Conservation (phyloP, 2,888 invertebrate species). For the Norana najaformis region DNA sequence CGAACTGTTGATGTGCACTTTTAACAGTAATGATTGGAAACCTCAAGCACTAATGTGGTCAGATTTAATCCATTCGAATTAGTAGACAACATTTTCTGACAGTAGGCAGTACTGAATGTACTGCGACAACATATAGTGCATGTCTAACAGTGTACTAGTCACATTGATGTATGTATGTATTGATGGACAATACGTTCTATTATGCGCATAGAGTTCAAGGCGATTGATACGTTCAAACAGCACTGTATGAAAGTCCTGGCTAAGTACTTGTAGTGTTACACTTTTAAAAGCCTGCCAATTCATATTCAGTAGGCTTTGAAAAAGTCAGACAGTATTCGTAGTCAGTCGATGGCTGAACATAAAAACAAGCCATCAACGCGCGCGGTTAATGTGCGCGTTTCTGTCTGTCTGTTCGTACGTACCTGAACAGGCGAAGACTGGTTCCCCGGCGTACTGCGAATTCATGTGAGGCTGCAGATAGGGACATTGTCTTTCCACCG, state of each 20-base stretch:
- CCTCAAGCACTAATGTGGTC: neutral
- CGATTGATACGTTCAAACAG: neutral
- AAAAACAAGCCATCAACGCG: neutral
- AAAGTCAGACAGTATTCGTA: neutral
- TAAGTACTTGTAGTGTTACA: neutral
- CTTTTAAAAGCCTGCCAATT: neutral
- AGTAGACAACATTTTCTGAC: neutral
- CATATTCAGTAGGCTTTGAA: neutral
- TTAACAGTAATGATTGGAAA: neutral
- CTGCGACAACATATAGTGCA: neutral
- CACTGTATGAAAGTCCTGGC: neutral
- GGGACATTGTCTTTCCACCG: slow-evolving; percentile 14
- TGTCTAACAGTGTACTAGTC: neutral
- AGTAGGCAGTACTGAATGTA: neutral
- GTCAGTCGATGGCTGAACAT: neutral
- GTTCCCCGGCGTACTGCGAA: slow-evolving; percentile 20
- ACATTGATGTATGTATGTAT: neutral
- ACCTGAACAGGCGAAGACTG: slow-evolving; percentile 22
- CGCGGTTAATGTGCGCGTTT: neutral
- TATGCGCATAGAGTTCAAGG: neutral
- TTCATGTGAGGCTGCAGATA: slow-evolving; percentile 19
- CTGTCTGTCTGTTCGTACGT: slow-evolving; percentile 15
- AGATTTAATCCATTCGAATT: neutral
- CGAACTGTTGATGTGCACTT: too few species aligned
- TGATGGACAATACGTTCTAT: neutral